Base-by-base conservation (phyloP, 2,113 vertebrate genomes). In the Cyanoramphus novaezelandiae region DNA sequence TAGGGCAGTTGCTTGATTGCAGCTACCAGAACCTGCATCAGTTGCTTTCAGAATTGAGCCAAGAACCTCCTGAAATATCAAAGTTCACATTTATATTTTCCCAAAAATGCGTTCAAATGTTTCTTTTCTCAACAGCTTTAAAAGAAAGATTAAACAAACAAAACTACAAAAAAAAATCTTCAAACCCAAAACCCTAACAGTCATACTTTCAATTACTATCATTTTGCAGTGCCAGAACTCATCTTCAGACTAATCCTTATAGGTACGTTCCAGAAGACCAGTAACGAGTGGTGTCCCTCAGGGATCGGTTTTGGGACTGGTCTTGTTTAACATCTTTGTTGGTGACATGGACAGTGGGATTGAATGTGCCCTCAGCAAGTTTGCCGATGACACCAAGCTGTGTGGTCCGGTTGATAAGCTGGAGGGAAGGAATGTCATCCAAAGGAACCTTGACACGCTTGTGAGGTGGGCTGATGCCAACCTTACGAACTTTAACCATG, bases 1-100 rank as follows among this genome's bases (percentile, higher is more conserved):
- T 77, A 99, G 94, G 4, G 98, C 97, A 0, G 98, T 97, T 20
- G 98, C 95, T 87, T 98, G 96, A 25, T 53, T 92, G 41, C 98
- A 97, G 49, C 49, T 67, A 13, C 50, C 74, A 52, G 93, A 91
- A 25, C 82, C 93, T 31, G 71, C 70, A 57, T 93, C 79, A 17
- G 94, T 44, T 49, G 88, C 96, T 94, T 94, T 97, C 88, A 99
- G 95, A 82, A 98, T 72, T 5, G 93, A 95, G 44, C 94, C 97
- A 79, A 99, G 97, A 92, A 97, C 88, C 1, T 93, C 96, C 99
- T 99, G 95, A n/a, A 97, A 96, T 53, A 79, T 5, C 9, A 91
- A 76, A 9, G 24, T 79, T 76, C 85, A 71, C 12, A 82, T 68
- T 90, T 59, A 37, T 41, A 43, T 67, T 77, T 85, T 93, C 46